Evolutionary conservation across 2,888 invertebrate genomes (phyloP), one percentile per base, ranked within the genome.

Genomic region (Scaptomyza flava): DNA sequence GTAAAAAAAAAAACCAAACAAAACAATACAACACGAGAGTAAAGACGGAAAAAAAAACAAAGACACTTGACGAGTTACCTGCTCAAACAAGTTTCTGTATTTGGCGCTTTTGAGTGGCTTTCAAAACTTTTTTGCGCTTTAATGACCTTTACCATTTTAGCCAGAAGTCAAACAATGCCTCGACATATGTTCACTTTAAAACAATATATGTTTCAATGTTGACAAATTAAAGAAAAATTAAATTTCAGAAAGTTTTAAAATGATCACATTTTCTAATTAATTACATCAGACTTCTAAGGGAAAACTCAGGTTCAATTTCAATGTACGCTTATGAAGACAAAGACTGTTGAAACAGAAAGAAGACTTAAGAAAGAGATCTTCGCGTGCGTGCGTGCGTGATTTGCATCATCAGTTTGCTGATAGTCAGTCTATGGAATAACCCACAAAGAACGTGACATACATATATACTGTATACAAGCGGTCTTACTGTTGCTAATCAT

Each of bases 1-100:
- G n/a, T n/a, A n/a, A n/a, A n/a, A n/a, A n/a, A n/a, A n/a, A n/a
- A 11, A 48, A 6, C 12, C 41, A 38, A 51, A n/a, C 27, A 14
- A 51, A 14, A 48, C 30, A 46, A 51, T 23, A 36, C 9, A 31
- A 67, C 42, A 53, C 46, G 48, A 12, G 33, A 33, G 50, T 6
- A 27, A 27, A 27, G 27, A 27, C 27, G 27, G 27, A 27, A 27
- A 27, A 27, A 27, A 6, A 27, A 5, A 27, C 27, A 27, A 4
- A 27, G 76, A 52, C 66, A 66, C 56, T 67, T 68, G 52, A 52
- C 43, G 61, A 59, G 57, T 76, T 58, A 11, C 20, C 48, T 51
- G 50, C 61, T 70, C 53, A 72, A 79, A 79, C 82, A 77, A 87
- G 87, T 82, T 82, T 87, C 87, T 79, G 43, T 81, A 81, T 84